These are phyloP conservation scores for Lapara coniferarum DNA, from an alignment of 2,888 invertebrate genomes.

Conservation along the genomic window DNA sequence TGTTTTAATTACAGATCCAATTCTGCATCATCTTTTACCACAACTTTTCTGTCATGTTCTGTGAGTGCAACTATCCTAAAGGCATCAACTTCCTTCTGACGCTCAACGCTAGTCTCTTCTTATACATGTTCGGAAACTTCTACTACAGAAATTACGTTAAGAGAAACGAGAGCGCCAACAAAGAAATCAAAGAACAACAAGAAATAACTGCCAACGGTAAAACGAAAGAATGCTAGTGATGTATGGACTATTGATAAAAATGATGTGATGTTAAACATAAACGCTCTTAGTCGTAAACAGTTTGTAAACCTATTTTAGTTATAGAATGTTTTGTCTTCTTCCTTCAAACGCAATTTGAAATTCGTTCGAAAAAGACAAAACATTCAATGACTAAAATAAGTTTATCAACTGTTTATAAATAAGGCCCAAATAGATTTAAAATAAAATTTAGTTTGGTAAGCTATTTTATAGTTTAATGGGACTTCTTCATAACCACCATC, in stretches of 20 bases:
- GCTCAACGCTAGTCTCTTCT: constrained; percentile 87
- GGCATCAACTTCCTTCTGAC: constrained; percentile 86
- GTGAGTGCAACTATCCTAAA: constrained; percentile 89
- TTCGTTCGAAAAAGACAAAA: too few relatives aligned
- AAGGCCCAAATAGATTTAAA: neutral
- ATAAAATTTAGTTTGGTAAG: neutral
- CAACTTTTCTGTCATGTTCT: constrained; percentile 85
- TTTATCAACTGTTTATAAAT: too few relatives aligned
- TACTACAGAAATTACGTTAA: constrained; percentile 87
- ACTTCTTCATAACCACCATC: constrained; percentile 3
- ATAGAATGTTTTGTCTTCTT: too few relatives aligned
- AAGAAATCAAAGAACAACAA: constrained; percentile 29
- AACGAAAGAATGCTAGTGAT: constrained; percentile 65
- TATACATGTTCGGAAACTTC: constrained; percentile 91
- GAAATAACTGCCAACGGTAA: constrained; percentile 50
- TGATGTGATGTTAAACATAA: constrained; percentile 31
- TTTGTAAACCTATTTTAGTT: too few relatives aligned
- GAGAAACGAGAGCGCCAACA: constrained; percentile 17
- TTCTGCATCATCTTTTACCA: constrained; percentile 90
- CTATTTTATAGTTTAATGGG: neutral
- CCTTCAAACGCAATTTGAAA: too few relatives aligned
- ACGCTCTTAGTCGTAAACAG: too few relatives aligned
- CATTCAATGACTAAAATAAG: too few relatives aligned
- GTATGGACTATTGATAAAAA: constrained; percentile 38
- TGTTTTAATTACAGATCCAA: constrained; percentile 83